Percentiles rank a stretch among this genome's conserved stretches.
phyloP scores from a whole-genome alignment of 2,797 vertebrate species.

The Argentina silus region DNA sequence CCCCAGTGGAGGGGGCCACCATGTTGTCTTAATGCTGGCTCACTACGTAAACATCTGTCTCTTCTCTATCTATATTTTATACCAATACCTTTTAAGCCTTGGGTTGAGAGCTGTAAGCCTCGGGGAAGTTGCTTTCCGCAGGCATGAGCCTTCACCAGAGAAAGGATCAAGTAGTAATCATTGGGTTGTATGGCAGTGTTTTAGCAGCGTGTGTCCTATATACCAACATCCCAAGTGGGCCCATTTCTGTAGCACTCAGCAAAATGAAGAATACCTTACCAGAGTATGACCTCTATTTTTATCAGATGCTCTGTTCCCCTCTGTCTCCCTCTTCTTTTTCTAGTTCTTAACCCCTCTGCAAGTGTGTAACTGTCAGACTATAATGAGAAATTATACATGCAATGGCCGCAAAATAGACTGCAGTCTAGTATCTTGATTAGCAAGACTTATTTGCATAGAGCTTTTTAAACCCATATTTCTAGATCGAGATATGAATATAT shows the following conservation, averaged over 20 bases:
- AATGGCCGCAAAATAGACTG: constrained; percentile 11
- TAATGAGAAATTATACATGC: constrained; percentile 27
- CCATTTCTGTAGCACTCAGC: constrained; percentile 76
- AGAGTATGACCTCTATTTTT: constrained; percentile 74
- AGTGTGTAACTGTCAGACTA: constrained; percentile 45
- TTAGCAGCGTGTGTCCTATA: constrained; percentile 78
- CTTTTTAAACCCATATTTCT: neutral
- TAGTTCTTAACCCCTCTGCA: constrained; percentile 43
- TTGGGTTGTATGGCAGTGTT: constrained; percentile 67
- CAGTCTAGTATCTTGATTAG: neutral
- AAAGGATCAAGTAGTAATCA: constrained; percentile 77
- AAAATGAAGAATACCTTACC: constrained; percentile 66
- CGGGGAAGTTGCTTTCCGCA: constrained; percentile 72
- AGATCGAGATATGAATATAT: neutral
- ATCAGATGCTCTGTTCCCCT: constrained; percentile 65
- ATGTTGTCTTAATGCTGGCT: constrained; percentile 69
- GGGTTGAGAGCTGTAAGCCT: constrained; percentile 73
- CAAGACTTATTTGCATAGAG: neutral
- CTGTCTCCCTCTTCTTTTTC: constrained; percentile 33
- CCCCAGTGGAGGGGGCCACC: constrained; percentile 65
- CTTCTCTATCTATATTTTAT: constrained; percentile 77
- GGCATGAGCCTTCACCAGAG: constrained; percentile 69
- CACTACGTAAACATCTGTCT: constrained; percentile 74
- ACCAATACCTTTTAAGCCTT: constrained; percentile 78
- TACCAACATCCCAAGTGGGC: constrained; percentile 75